Evolutionary conservation across 2,113 vertebrate genomes (phyloP), one percentile per base, ranked within the genome.

Genomic region (Blennius ocellaris): DNA sequence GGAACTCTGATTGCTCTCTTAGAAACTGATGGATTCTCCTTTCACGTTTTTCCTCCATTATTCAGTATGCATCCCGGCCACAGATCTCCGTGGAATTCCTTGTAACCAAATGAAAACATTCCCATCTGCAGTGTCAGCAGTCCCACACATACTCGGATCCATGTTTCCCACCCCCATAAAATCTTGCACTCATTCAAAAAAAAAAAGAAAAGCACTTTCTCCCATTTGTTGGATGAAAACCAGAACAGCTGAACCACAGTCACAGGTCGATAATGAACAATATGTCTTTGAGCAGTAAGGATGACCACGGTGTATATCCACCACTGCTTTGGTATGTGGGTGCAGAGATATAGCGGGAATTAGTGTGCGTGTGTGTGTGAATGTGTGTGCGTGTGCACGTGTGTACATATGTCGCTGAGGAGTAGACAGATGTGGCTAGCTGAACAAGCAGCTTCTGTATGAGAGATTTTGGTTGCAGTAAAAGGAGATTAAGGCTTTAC

Each of bases 51-150:
- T 47, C n/a, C 7, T 55, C 43, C 56, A 60, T 84, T 76, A 66
- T 78, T 80, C 73, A 56, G 60, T 58, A 75, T 48, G 51, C 52
- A 50, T 76, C 70, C 51, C 48, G 7, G 52, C 63, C 56, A 69
- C 74, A 36, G 68, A 85, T 82, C 76, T 84, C 80, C 37, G 64
- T 37, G 69, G 80, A 89, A 87, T 87, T 80, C 73, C 77, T 66
- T 74, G 59, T 59, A 87, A 82, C 84, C 83, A 69, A 87, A 85
- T 82, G 81, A 87, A 89, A 90, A 84, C 89, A 85, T 90, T 90
- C 84, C 88, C 83, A 84, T 85, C 82, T 89, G 86, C 85, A 14
- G 2, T 80, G 76, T 91, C 85, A 92, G 89, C 90, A 84, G 69
- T 78, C 72, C 78, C 56, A 15, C 81, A 72, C 76, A 87, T 79